Evolutionary conservation across 2,113 vertebrate genomes (phyloP), one percentile per base, ranked within the genome.

Genomic region (Canis aureus): DNA sequence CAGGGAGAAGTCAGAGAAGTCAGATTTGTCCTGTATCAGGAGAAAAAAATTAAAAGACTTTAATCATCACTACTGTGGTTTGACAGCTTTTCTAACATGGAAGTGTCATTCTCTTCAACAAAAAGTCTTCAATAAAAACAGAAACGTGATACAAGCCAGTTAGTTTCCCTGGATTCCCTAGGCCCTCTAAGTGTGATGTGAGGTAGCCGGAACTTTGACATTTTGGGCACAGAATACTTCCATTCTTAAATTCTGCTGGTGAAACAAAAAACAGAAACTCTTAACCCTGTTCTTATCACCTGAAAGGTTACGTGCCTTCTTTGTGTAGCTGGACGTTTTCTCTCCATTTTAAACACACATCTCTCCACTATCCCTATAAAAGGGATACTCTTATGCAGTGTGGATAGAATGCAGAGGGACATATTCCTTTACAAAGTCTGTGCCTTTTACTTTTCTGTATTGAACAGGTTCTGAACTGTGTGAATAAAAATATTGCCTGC

Each of bases 401-500:
- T 43, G 8, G 7, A 10, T 78, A 78, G 43, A 78, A 9, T 29
- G 27, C 25, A 3, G 43, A 17, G 25, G 25, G 74, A 78, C 25
- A n/a, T 71, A 87, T 83, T 94, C 35, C 22, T 86, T 96, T 55
- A 57, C 87, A 83, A 95, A 53, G n/a, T 88, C 17, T 91, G 0
- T 74, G 64, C 66, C 11, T 96, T 92, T 89, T 38, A 38, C 38
- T 96, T 92, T 87, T 43, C 43, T 32, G 73, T 62, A 38, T 27
- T 93, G 74, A 91, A 17, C 12, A 78, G n/a, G 55, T 76, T 17
- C 38, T 89, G 17, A 91, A 67, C 17, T 53, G 4, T n/a, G 5
- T 93, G 59, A 94, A 43, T 78, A 80, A 95, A 97, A 83, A 86
- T 73, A 91, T 5, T 35, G 35, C 74, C 15, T 13, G 38, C 49